Conservation (phyloP, 1,140 invertebrate genomes). For the Himalopsyche phryganea region DNA sequence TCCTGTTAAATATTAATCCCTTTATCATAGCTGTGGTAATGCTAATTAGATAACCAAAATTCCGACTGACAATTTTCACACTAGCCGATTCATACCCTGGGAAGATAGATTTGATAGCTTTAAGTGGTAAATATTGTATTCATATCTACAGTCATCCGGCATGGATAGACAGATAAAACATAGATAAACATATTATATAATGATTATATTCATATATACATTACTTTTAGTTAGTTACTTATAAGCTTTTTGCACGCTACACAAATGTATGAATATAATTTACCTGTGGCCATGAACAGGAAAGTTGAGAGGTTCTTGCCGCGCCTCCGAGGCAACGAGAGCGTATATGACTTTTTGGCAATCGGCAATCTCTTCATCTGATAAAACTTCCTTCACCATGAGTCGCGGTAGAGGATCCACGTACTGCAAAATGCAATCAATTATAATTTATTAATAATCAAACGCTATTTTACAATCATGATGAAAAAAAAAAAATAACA, state of each 20-base stretch:
- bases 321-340: conserved; percentile 76
- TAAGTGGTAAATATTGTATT: too few species aligned
- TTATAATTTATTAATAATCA: too few species aligned
- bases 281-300: conserved; percentile 38
- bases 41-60: too few species aligned
- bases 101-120: too few species aligned
- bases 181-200: neutral
- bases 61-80: too few species aligned
- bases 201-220: neutral
- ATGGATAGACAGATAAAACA: too few species aligned
- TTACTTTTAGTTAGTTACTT: neutral
- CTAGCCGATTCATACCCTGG: too few species aligned
- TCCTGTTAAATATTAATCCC: too few species aligned
- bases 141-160: too few species aligned
- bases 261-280: neutral
- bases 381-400: conserved; percentile 79
- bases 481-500: too few species aligned
- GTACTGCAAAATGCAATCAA: conserved; percentile 53
- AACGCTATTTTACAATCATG: too few species aligned
- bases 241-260: neutral
- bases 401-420: conserved; percentile 76
- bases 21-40: too few species aligned
- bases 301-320: conserved; percentile 69
- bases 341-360: conserved; percentile 86
- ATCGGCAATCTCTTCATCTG: conserved; percentile 79